These are phyloP conservation scores for Ciconia maguari DNA, from an alignment of 2,113 vertebrate genomes.

Conservation along the genomic window DNA sequence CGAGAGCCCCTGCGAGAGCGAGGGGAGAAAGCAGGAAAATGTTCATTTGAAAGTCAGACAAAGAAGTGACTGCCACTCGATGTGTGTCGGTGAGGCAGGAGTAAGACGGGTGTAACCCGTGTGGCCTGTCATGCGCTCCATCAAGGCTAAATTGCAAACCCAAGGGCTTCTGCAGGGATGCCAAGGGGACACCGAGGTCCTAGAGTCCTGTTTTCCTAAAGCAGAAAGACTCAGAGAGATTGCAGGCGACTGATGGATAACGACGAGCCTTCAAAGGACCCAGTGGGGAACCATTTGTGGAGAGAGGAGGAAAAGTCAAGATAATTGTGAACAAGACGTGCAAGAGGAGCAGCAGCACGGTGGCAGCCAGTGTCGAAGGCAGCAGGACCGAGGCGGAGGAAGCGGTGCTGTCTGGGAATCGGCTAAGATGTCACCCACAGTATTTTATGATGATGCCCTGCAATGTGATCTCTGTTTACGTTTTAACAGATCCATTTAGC, in stretches of 20 bases:
- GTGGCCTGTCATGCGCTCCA: background rate
- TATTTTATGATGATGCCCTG: background rate
- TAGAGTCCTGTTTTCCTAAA: background rate
- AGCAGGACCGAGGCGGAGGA: background rate
- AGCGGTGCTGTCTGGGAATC: background rate
- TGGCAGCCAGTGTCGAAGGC: background rate
- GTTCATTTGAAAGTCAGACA: background rate
- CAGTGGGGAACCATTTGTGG: background rate
- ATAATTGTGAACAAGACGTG: accelerated
- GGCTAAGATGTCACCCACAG: background rate
- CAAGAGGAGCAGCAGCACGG: background rate
- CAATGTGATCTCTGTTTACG: conserved; percentile 10
- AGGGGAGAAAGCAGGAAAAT: background rate
- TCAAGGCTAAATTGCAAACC: background rate
- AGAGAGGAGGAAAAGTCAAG: background rate
- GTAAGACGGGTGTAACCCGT: background rate
- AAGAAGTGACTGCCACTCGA: background rate
- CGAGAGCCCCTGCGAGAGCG: background rate
- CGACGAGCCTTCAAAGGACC: background rate
- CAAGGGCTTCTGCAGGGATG: background rate
- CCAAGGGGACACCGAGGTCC: too few species aligned
- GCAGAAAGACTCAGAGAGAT: background rate
- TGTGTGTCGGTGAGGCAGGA: background rate
- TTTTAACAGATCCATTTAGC: conserved; percentile 21
- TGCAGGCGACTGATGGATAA: background rate